A percentile compares a stretch with the other conserved stretches of the same genome.
These are phyloP conservation scores for Dicrurus megarhynchus DNA, from an alignment of 2,113 vertebrate genomes.

Conservation along the genomic window DNA sequence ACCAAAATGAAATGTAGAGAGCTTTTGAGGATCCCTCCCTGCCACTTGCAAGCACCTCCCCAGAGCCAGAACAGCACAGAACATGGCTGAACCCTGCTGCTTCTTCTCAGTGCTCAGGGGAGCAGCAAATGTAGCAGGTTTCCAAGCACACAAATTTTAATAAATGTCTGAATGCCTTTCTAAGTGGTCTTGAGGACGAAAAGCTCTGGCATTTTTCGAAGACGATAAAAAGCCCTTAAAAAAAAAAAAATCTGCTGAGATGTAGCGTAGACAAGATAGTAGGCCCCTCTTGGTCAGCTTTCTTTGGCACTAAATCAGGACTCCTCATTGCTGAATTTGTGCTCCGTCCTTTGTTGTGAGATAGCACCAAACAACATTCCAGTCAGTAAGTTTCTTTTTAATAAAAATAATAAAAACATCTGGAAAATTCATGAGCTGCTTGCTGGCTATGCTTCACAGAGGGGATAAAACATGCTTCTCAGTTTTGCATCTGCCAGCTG, in stretches of 20 bases:
- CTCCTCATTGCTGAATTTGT: neutral
- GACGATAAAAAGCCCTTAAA: neutral
- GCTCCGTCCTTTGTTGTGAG: neutral
- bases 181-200: neutral
- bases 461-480: neutral
- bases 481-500: neutral
- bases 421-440: neutral
- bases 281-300: neutral
- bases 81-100: neutral
- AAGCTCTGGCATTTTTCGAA: neutral
- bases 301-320: neutral
- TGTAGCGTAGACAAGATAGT: neutral
- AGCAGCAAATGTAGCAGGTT: neutral
- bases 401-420: slow-evolving; percentile 4
- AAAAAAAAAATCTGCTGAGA: neutral
- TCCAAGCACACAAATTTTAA: neutral
- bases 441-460: neutral
- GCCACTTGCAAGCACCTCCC: neutral
- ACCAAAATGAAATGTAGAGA: neutral
- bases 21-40: neutral
- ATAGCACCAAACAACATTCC: neutral
- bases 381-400: neutral
- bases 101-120: neutral
- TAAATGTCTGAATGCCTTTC: neutral
- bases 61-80: neutral